Percentiles rank a stretch among this genome's conserved stretches.
Conservation (phyloP, 2,797 vertebrate genomes). For the Delichon dasypus region DNA sequence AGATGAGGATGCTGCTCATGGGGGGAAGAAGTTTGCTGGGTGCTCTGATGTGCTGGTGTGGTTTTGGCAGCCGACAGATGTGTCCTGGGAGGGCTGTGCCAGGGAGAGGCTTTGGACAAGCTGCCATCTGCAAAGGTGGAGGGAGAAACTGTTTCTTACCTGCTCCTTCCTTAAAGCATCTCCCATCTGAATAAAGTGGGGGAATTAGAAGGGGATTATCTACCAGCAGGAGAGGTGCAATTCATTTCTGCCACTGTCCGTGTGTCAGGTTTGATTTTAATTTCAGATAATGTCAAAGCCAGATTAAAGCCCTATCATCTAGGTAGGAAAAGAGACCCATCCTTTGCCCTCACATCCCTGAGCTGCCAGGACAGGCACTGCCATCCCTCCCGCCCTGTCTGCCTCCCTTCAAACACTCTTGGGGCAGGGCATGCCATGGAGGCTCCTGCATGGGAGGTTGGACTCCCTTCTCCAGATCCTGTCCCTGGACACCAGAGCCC, state of each 20-base stretch:
- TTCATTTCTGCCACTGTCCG: conserved; percentile 64
- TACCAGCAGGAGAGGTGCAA: conserved; percentile 36
- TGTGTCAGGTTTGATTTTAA: conserved; percentile 76
- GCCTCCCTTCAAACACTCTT: not conserved
- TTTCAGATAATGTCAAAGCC: conserved; percentile 76
- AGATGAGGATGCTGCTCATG: rapidly evolving
- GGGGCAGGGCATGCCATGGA: not conserved
- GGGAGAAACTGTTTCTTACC: not conserved
- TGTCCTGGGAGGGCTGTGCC: not conserved
- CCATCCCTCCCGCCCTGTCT: not conserved
- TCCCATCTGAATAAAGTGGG: conserved; percentile 43
- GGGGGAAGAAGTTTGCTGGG: not conserved
- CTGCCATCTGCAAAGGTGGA: not conserved
- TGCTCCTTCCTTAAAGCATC: not conserved
- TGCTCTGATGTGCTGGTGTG: not conserved
- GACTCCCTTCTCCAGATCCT: not conserved
- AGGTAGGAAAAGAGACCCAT: not conserved
- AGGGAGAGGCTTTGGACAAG: not conserved
- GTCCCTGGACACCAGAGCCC: not conserved
- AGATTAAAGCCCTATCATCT: conserved; percentile 47
- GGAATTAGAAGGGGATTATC: conserved; percentile 61
- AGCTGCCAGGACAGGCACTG: not conserved
- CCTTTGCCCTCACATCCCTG: not conserved
- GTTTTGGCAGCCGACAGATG: not conserved
- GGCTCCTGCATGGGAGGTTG: not conserved